Percentiles rank a stretch among this genome's conserved stretches.
Evolutionary conservation across 1,140 invertebrate genomes (phyloP).

Genomic region (Drosophila novamexicana): DNA sequence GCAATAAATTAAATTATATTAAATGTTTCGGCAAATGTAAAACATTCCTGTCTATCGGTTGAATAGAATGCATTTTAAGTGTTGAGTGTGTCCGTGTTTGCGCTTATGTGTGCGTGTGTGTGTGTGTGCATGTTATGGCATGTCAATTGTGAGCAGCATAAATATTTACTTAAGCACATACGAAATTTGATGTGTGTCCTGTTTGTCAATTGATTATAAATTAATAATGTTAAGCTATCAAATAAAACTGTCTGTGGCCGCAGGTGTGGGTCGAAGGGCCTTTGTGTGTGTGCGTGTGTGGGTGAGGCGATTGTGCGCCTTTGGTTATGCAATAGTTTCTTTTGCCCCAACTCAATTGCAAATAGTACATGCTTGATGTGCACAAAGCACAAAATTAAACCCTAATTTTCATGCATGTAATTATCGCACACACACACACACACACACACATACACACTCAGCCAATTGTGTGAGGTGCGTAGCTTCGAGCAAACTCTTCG

Average conservation of each 20-base stretch:
- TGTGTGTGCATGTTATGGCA: slow-evolving; percentile 26
- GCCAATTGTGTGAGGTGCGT: background rate
- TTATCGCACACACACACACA: slow-evolving; percentile 46
- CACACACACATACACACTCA: slow-evolving; percentile 9
- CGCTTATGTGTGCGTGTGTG: background rate
- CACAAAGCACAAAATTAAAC: slow-evolving; percentile 30
- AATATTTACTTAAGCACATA: slow-evolving; percentile 63
- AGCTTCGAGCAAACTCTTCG: background rate
- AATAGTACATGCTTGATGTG: background rate
- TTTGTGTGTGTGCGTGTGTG: background rate
- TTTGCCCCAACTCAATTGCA: slow-evolving; percentile 4
- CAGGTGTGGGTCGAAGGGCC: background rate
- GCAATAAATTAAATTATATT: slow-evolving; percentile 8
- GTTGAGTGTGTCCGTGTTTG: slow-evolving; percentile 1
- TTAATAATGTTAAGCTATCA: slow-evolving; percentile 49
- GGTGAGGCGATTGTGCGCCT: background rate
- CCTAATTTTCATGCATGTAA: slow-evolving; percentile 63
- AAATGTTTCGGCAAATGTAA: slow-evolving; percentile 8
- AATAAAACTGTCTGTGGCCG: slow-evolving; percentile 38
- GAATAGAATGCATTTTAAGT: slow-evolving; percentile 11
- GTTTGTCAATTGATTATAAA: slow-evolving; percentile 64
- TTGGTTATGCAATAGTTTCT: slow-evolving; percentile 30
- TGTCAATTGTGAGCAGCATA: slow-evolving; percentile 46
- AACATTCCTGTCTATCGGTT: slow-evolving; percentile 13
- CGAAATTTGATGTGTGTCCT: slow-evolving; percentile 22